Evolutionary conservation across 2,797 vertebrate species (phyloP), one percentile per base, ranked within the genome.

Genomic region (Peromyscus nudipes): DNA sequence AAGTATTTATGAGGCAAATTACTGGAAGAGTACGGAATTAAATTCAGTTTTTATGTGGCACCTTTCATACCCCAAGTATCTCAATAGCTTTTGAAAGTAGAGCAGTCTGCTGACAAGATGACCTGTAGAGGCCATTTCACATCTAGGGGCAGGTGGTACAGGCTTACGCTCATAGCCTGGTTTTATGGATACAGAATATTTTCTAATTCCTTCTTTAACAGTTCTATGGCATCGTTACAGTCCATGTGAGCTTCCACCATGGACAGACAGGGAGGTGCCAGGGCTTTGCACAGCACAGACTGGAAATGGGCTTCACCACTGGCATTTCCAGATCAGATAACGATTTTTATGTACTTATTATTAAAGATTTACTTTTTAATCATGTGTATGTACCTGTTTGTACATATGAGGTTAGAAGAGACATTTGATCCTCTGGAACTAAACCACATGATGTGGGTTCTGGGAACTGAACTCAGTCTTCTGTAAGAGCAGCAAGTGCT

Each of bases 1-100:
- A 92, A 98, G 89, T 96, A 98, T 98, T 98, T 97, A 98, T 95
- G 96, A 97, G 93, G 87, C 91, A 93, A 98, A 98, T 97, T 91
- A 97, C 96, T 82, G 83, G 52, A 96, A 98, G 84, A 85, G 96
- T 89, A 89, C 6, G 71, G 96, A 98, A 97, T 95, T 97, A 97
- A 97, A 98, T 92, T 92, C 92, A 90, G 69, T 96, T 98, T 98
- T 98, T 96, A 96, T 97, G 62, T 1, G 60, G 94, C 92, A 94
- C 92, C 92, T 95, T 98, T 98, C 94, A 43, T 89, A 73, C 31
- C 29, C 34, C 43, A 87, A 92, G 65, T 91, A 49, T 93, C 92
- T 95, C 96, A 81, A 40, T 81, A 55, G 93, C 82, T 65, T 98
- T 65, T 71, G 90, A 83, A 79, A 43, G 57, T 88, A 77, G 90